Conservation (phyloP, 2,797 vertebrate species). For the Anguilla pacifica region DNA sequence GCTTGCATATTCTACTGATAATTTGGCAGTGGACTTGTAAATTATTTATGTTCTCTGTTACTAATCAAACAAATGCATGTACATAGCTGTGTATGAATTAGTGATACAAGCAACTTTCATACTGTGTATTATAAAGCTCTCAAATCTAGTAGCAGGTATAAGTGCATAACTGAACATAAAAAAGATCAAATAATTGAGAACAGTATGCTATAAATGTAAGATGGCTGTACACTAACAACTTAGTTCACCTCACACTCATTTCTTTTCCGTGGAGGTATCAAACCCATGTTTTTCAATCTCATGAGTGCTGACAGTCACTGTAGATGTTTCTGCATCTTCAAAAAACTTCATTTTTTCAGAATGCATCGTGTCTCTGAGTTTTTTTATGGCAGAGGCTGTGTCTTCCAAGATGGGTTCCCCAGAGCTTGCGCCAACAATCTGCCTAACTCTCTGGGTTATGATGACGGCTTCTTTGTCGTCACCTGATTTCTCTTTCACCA, state of each 20-base stretch:
- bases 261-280: constrained; percentile 42
- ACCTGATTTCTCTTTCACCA: constrained; percentile 57
- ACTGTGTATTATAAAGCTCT: constrained; percentile 1
- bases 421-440: constrained; percentile 51
- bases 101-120: neutral
- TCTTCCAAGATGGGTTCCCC: constrained; percentile 63
- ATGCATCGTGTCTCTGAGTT: constrained; percentile 71
- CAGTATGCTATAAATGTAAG: constrained; percentile 9
- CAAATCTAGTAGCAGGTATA: constrained; percentile 16
- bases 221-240: neutral
- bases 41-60: constrained; percentile 7
- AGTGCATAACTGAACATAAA: constrained; percentile 20
- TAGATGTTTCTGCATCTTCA: constrained; percentile 62
- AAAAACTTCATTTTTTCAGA: constrained; percentile 78
- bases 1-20: constrained; percentile 5
- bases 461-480: constrained; percentile 67
- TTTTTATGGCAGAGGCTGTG: constrained; percentile 68
- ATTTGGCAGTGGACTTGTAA: constrained; percentile 25
- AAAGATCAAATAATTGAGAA: constrained; percentile 6
- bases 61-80: constrained; percentile 7
- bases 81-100: neutral
- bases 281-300: constrained; percentile 42
- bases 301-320: constrained; percentile 34
- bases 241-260: constrained; percentile 38
- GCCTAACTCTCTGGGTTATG: constrained; percentile 67